Evolutionary conservation across 2,113 vertebrate genomes (phyloP), one percentile per base, ranked within the genome.

Genomic region (Eira barbara): DNA sequence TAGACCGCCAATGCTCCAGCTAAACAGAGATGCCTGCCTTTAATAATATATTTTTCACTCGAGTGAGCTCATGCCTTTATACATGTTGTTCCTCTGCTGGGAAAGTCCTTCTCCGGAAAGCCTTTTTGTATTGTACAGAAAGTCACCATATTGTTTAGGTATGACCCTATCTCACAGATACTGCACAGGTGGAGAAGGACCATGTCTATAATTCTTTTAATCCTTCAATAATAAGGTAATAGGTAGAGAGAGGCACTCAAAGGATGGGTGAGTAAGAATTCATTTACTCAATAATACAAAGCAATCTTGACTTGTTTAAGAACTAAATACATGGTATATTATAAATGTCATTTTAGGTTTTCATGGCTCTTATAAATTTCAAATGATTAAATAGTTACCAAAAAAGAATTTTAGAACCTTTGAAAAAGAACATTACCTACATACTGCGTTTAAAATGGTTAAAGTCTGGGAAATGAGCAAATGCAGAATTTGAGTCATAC

Each of bases 391-490:
- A 61, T 82, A 87, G 76, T 80, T 81, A 95, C 21, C 29, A 45
- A 74, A 82, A 82, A 67, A 52, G 1, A 74, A 85, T 63, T 87
- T 96, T 67, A 74, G 55, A 96, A 79, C 3, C 18, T 49, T 84
- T 87, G 49, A 45, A 87, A 69, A 96, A 89, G 34, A 73, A 95
- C 34, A 94, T 71, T 63, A 79, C 59, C 20, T 88, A 91, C 31
- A 88, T 73, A 78, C 3, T 61, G 18, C 20, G 9, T 69, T 98
- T 96, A 76, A 92, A 82, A 83, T 73, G 34, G 10, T 92, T 78
- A 93, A 89, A 78, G 27, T 89, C 57, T 94, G 52, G 47, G 49
- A 97, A 96, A 94, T 87, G 76, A 95, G 47, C n/a, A 96, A 95
- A 95, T 85, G 57, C 87, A 59, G 47, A 91, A 91, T 81, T 20